Conservation (phyloP, 2,888 invertebrate genomes). For the Odontothrips loti region DNA sequence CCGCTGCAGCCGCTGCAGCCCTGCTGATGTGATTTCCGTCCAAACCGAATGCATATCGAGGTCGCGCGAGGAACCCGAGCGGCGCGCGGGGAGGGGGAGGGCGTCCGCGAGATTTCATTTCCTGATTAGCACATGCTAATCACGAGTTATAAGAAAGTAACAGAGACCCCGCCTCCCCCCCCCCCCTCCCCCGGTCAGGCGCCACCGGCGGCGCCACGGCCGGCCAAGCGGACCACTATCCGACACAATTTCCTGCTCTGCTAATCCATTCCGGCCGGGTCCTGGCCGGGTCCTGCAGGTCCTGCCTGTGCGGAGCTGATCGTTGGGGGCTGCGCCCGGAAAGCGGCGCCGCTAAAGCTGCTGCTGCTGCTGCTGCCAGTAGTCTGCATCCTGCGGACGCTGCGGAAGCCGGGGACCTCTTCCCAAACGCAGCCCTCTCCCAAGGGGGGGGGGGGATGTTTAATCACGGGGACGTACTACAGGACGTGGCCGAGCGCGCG, state of each 20-base stretch:
- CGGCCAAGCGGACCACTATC: neutral
- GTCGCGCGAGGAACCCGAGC: too few species aligned
- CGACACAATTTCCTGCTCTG: conserved; percentile 13
- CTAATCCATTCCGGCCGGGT: conserved; percentile 10
- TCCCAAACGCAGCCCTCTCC: too few species aligned
- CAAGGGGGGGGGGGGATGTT: too few species aligned
- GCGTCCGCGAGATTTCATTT: neutral
- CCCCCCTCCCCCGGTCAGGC: neutral
- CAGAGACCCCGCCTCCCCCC: neutral
- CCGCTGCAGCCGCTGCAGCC: too few species aligned
- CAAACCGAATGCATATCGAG: too few species aligned
- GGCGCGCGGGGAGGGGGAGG: neutral
- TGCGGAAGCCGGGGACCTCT: too few species aligned
- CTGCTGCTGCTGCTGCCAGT: too few species aligned
- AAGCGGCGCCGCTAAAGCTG: neutral
- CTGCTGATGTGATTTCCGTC: too few species aligned
- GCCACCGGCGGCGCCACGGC: neutral
- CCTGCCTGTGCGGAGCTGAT: neutral
- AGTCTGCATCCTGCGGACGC: too few species aligned
- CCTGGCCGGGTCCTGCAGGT: neutral
- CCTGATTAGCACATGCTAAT: conserved; percentile 9
- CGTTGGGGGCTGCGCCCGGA: neutral
- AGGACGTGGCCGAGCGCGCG: too few species aligned
- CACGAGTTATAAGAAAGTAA: conserved; percentile 14
- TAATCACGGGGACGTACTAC: too few species aligned